Percentiles rank a stretch among this genome's conserved stretches.
phyloP scores from a whole-genome alignment of 2,113 vertebrate genomes.

The Hippocampus abdominalis region DNA sequence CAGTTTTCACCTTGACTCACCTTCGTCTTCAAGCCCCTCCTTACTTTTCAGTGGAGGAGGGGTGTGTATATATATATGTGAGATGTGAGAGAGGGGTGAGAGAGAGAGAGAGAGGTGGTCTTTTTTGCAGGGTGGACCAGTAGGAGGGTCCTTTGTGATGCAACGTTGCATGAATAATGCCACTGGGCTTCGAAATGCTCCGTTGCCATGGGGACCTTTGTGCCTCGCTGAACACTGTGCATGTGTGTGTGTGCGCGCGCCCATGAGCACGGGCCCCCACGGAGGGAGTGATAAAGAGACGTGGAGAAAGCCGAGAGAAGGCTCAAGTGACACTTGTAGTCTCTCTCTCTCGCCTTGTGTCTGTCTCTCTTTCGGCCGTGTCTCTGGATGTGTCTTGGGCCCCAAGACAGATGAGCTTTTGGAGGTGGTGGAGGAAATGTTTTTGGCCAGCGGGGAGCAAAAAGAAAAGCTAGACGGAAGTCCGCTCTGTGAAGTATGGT shows the following conservation, averaged over 20 bases:
- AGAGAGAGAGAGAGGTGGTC: slow-evolving; percentile 47
- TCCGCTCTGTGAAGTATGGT: slow-evolving; percentile 61
- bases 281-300: slow-evolving; percentile 33
- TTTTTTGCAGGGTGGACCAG: slow-evolving; percentile 71
- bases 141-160: slow-evolving; percentile 86
- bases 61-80: slow-evolving; percentile 55
- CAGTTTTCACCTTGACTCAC: slow-evolving; percentile 16
- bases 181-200: slow-evolving; percentile 81
- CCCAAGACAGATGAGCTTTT: slow-evolving; percentile 46
- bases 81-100: slow-evolving; percentile 28
- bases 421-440: slow-evolving; percentile 22
- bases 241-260: slow-evolving; percentile 61
- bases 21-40: slow-evolving; percentile 10
- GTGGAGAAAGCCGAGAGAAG: slow-evolving; percentile 31
- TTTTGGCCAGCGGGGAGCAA: slow-evolving; percentile 29
- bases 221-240: slow-evolving; percentile 81
- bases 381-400: slow-evolving; percentile 38
- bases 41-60: slow-evolving; percentile 39
- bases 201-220: slow-evolving; percentile 95
- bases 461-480: slow-evolving; percentile 29
- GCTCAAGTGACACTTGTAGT: slow-evolving; percentile 69
- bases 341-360: slow-evolving; percentile 34
- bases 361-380: slow-evolving; percentile 7
- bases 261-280: slow-evolving; percentile 34
- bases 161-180: slow-evolving; percentile 89